Evolutionary conservation across 2,113 vertebrate species (phyloP).

Genomic region (Buteo buteo): DNA sequence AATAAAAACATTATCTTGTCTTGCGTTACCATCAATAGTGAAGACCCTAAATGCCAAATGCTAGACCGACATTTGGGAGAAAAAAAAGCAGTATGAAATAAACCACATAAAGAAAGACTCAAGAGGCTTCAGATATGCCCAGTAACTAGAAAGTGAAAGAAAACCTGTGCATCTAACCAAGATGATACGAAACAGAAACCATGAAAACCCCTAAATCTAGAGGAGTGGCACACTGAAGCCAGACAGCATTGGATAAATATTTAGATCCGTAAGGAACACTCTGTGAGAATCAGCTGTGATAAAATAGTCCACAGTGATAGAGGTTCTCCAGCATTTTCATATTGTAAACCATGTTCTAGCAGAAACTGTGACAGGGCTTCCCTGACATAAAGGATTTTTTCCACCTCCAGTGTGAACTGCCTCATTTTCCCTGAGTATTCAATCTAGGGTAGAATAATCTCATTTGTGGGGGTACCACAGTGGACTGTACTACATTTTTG

Average conservation of each 20-base stretch:
- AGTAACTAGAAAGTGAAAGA: neutral
- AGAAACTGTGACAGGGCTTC: neutral
- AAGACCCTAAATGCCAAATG: neutral
- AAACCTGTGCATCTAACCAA: neutral
- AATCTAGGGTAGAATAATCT: neutral
- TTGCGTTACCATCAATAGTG: neutral
- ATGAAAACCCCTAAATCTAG: neutral
- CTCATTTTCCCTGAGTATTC: neutral
- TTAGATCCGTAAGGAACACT: neutral
- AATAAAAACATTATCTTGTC: neutral
- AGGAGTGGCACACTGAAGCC: neutral
- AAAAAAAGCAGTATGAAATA: neutral
- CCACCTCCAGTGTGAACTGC: neutral
- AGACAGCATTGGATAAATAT: neutral
- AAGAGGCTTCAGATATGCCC: neutral
- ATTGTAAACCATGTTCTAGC: neutral
- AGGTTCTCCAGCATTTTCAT: neutral
- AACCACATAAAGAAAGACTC: neutral
- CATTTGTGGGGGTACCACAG: neutral
- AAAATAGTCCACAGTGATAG: neutral
- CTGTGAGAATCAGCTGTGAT: neutral
- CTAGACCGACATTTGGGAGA: neutral
- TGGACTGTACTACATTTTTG: neutral
- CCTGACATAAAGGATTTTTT: neutral
- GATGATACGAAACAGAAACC: neutral